Evolutionary conservation across 1,140 invertebrate genomes (phyloP).

Genomic region (Andrena cerasifolii): DNA sequence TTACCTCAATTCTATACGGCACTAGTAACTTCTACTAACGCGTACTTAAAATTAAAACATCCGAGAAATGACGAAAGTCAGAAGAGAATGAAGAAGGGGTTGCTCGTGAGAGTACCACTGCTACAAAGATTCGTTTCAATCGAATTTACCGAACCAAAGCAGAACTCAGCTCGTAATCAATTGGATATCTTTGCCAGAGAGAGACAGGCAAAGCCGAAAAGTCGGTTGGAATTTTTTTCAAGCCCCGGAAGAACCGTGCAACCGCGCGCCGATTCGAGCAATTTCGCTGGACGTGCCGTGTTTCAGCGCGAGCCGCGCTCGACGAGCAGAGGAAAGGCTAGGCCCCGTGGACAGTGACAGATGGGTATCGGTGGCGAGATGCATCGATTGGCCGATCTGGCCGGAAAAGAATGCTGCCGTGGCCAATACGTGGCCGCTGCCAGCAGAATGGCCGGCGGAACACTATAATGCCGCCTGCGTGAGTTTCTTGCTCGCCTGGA

Average conservation of each 20-base stretch:
- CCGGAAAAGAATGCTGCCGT: constrained; percentile 81
- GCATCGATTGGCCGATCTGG: constrained; percentile 81
- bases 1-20: too few species aligned
- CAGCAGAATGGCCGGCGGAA: constrained; percentile 78
- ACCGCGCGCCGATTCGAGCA: not conserved
- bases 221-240: not conserved
- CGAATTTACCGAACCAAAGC: too few species aligned
- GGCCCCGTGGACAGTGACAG: constrained; percentile 79
- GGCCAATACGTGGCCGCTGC: constrained; percentile 79
- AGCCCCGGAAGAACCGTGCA: constrained; percentile 10
- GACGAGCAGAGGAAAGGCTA: constrained; percentile 67
- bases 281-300: constrained; percentile 5
- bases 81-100: too few species aligned
- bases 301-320: not conserved
- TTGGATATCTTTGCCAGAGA: too few species aligned
- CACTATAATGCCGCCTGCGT: constrained; percentile 60
- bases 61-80: too few species aligned
- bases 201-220: not conserved
- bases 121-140: too few species aligned
- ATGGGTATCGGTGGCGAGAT: constrained; percentile 81
- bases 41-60: too few species aligned
- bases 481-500: constrained; percentile 55
- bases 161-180: too few species aligned
- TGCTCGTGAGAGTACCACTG: too few species aligned
- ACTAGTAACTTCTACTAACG: too few species aligned